These are phyloP conservation scores for Acrobasis suavella DNA, from an alignment of 2,888 invertebrate genomes.

Conservation along the genomic window DNA sequence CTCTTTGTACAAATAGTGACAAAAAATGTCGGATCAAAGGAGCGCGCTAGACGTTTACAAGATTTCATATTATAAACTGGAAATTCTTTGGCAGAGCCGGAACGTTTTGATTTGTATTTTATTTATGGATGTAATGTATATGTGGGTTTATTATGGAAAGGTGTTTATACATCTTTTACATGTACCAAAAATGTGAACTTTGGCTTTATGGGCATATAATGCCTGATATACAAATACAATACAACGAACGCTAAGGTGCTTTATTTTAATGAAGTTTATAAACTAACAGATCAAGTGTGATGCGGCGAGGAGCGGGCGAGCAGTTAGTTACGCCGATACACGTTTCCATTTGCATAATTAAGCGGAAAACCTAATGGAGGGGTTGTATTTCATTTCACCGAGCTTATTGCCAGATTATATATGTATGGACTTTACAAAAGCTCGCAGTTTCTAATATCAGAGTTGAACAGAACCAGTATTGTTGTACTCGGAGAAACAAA, in stretches of 20 bases:
- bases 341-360: slow-evolving; percentile 38
- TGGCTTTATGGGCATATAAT: background rate
- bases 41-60: slow-evolving; percentile 34
- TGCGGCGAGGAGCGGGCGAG: background rate
- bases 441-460: slow-evolving; percentile 15
- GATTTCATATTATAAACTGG: slow-evolving; percentile 32
- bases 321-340: slow-evolving; percentile 26
- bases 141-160: background rate
- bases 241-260: background rate
- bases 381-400: slow-evolving; percentile 30
- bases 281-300: slow-evolving; percentile 4
- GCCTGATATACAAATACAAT: background rate
- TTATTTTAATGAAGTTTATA: slow-evolving; percentile 1
- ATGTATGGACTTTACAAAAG: background rate
- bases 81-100: slow-evolving; percentile 21
- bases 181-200: background rate
- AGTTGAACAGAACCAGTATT: slow-evolving; percentile 1
- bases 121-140: background rate
- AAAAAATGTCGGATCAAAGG: slow-evolving; percentile 37
- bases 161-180: background rate
- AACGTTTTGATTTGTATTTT: background rate
- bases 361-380: slow-evolving; percentile 34
- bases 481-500: slow-evolving; percentile 16
- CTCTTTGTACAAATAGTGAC: slow-evolving; percentile 52
- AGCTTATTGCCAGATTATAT: slow-evolving; percentile 29